Percentiles rank a stretch among this genome's conserved stretches.
These are phyloP conservation scores for Galerucella nymphaeae DNA, from an alignment of 2,888 invertebrate genomes.

Conservation along the genomic window DNA sequence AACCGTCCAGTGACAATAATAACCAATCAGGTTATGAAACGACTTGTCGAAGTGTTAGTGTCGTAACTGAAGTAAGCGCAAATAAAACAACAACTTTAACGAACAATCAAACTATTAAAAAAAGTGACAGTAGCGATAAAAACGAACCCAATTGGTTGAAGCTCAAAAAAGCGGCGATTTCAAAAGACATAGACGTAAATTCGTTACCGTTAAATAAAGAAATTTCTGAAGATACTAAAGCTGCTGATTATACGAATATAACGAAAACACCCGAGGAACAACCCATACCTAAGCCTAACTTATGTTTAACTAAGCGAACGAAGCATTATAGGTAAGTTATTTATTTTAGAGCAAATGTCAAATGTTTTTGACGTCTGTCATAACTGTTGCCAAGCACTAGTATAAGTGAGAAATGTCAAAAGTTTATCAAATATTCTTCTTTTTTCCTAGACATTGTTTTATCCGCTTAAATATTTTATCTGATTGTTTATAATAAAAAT, in stretches of 20 bases:
- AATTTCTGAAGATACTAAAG: constrained; percentile 27
- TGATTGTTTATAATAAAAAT: no score
- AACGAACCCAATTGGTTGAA: constrained; percentile 76
- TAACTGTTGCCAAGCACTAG: no score
- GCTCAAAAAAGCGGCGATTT: constrained; percentile 78
- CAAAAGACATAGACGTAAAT: constrained; percentile 63
- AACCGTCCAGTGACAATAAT: constrained; percentile 55
- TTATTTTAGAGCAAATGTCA: no score
- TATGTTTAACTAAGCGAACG: constrained; percentile 60
- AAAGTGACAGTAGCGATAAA: constrained; percentile 60
- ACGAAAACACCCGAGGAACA: constrained; percentile 41
- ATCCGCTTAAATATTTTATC: no score
- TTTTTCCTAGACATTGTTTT: no score
- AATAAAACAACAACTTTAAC: constrained; percentile 55
- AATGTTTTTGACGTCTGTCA: no score
- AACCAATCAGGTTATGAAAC: constrained; percentile 35
- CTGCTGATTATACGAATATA: constrained; percentile 13
- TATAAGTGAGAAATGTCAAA: no score
- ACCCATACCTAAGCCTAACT: constrained; percentile 55
- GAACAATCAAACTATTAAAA: constrained; percentile 46
- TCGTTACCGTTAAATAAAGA: constrained; percentile 38
- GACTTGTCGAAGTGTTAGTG: constrained; percentile 10
- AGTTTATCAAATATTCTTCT: no score
- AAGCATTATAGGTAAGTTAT: constrained; percentile 72
- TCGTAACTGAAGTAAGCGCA: constrained; percentile 26